Conservation (phyloP, 2,888 invertebrate genomes). For the Plebejus argus region DNA sequence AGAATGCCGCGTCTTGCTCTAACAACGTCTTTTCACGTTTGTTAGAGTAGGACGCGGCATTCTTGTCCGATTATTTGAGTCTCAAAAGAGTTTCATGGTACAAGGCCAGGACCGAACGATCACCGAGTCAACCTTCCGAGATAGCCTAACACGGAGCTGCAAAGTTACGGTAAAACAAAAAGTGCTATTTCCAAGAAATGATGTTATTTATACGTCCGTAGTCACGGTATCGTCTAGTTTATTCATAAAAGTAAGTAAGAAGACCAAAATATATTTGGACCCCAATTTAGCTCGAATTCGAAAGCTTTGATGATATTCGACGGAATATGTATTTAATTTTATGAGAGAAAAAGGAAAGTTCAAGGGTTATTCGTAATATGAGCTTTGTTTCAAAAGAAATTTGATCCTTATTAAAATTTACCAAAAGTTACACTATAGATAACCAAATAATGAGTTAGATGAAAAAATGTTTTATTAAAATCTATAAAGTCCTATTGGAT, state of each 20-base stretch:
- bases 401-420: not conserved
- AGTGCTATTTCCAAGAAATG: not conserved
- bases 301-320: not conserved
- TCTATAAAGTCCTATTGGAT: too few species aligned
- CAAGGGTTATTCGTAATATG: not conserved
- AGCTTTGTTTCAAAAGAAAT: not conserved
- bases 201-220: not conserved
- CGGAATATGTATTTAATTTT: slow-evolving; percentile 16
- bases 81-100: too few species aligned
- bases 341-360: not conserved
- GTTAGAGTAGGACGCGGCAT: too few species aligned
- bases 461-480: too few species aligned
- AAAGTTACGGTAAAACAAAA: not conserved
- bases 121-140: too few species aligned
- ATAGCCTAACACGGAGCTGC: too few species aligned
- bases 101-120: too few species aligned
- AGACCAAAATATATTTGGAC: not conserved
- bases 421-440: not conserved
- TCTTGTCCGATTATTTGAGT: too few species aligned
- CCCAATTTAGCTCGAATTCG: slow-evolving; percentile 2
- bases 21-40: too few species aligned
- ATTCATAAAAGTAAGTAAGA: not conserved
- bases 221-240: not conserved
- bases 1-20: too few species aligned
- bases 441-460: not conserved